A percentile compares a stretch with the other conserved stretches of the same genome.
Conservation (phyloP, 2,888 invertebrate genomes). For the Cordylochernes scorpioides region DNA sequence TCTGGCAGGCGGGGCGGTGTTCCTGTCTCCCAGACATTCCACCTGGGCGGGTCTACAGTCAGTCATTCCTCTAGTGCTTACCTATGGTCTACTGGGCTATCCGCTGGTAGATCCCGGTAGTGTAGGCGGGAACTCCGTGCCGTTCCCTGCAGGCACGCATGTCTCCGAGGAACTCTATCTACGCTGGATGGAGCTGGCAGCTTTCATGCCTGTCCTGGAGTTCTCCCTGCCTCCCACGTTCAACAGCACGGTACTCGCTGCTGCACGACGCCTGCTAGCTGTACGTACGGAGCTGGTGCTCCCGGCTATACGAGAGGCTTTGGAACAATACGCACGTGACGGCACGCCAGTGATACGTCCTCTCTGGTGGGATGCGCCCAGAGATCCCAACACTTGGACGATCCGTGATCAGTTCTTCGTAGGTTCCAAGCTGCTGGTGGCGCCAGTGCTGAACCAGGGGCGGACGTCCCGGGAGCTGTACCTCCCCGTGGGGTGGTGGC, state of each 20-base stretch:
- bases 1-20: constrained; percentile 48
- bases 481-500: constrained; percentile 69
- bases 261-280: constrained; percentile 24
- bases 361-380: constrained; percentile 60
- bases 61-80: constrained; percentile 58
- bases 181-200: constrained; percentile 65
- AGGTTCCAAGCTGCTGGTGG: constrained; percentile 64
- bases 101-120: constrained; percentile 78
- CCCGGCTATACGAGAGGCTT: constrained; percentile 43
- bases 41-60: constrained; percentile 60
- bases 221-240: constrained; percentile 68
- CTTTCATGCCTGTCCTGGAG: constrained; percentile 69
- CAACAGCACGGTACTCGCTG: constrained; percentile 35
- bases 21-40: constrained; percentile 54
- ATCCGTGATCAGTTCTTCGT: constrained; percentile 62
- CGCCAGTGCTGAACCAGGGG: constrained; percentile 45
- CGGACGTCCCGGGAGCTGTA: constrained; percentile 45
- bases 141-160: constrained; percentile 21
- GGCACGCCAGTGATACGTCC: constrained; percentile 61
- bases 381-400: constrained; percentile 43
- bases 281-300: constrained; percentile 34
- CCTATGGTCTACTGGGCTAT: constrained; percentile 67
- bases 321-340: constrained; percentile 39
- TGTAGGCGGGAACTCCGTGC: constrained; percentile 47
- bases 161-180: constrained; percentile 58